These are phyloP conservation scores for Cromileptes altivelis DNA, from an alignment of 2,113 vertebrate genomes.

Conservation along the genomic window DNA sequence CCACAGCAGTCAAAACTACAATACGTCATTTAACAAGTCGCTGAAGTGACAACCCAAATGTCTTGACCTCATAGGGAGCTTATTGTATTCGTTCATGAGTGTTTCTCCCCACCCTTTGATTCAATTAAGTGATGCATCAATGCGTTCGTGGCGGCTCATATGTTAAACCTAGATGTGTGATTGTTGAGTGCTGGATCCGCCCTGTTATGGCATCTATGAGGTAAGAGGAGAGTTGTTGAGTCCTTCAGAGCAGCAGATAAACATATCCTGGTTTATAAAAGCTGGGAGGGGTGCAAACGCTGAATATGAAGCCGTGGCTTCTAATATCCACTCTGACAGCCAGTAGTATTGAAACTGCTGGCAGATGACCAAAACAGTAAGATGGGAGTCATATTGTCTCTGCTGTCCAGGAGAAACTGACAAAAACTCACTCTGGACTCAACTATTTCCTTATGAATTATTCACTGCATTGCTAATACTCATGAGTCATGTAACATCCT, in stretches of 20 bases:
- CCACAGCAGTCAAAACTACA: slow-evolving; percentile 2
- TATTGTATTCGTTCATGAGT: slow-evolving; percentile 5
- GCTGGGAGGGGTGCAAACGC: slow-evolving; percentile 20
- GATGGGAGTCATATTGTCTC: slow-evolving; percentile 29
- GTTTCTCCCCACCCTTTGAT: slow-evolving; percentile 37
- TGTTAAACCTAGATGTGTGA: slow-evolving; percentile 44
- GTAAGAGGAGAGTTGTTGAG: slow-evolving; percentile 39
- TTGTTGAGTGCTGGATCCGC: slow-evolving; percentile 37
- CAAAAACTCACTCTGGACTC: background rate
- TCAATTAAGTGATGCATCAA: slow-evolving; percentile 41
- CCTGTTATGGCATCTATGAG: slow-evolving; percentile 65
- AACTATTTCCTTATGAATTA: background rate
- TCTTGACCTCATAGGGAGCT: slow-evolving; percentile 36
- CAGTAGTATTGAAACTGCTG: slow-evolving; percentile 21
- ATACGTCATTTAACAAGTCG: slow-evolving; percentile 8
- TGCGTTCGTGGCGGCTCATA: slow-evolving; percentile 19
- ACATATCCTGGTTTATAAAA: slow-evolving; percentile 24
- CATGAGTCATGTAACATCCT: too few relatives aligned
- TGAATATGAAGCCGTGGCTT: background rate
- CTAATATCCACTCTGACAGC: background rate
- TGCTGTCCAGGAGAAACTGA: background rate
- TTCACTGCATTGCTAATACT: background rate
- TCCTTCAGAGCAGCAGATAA: slow-evolving; percentile 30
- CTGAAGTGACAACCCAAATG: slow-evolving; percentile 38
- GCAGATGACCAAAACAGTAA: slow-evolving; percentile 14